A percentile compares a stretch with the other conserved stretches of the same genome.
phyloP scores from a whole-genome alignment of 2,113 vertebrate genomes.

The Pachycephala philippinensis region DNA sequence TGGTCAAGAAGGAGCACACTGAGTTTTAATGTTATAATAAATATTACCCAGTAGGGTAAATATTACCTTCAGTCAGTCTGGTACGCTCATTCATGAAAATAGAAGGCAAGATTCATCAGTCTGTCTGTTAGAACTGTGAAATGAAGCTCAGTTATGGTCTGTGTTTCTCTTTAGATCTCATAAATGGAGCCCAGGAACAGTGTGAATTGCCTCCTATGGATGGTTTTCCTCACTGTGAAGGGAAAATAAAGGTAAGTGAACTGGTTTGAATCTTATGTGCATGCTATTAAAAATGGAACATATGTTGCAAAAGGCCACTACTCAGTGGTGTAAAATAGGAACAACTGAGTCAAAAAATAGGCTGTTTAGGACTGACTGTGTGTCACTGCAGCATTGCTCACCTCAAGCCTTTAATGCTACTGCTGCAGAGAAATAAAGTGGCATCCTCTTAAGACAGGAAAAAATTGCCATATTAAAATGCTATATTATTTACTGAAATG shows the following conservation, averaged over 20 bases:
- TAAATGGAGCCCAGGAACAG: slow-evolving; percentile 97
- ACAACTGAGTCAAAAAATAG: background rate
- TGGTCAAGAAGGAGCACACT: background rate
- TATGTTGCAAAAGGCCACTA: background rate
- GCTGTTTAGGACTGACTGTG: background rate
- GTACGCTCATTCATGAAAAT: background rate
- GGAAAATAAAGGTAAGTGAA: slow-evolving; percentile 89
- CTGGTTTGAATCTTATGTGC: background rate
- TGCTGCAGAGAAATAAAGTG: background rate
- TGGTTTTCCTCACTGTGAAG: slow-evolving; percentile 97
- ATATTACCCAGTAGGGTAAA: background rate
- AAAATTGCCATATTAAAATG: background rate
- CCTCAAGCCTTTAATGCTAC: background rate
- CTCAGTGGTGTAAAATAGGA: background rate
- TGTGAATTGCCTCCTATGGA: slow-evolving; percentile 96
- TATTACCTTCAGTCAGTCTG: background rate
- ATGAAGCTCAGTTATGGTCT: background rate
- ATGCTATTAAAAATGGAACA: background rate
- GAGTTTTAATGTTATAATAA: background rate
- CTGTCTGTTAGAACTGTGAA: background rate
- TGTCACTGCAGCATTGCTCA: background rate
- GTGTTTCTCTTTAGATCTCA: slow-evolving; percentile 81
- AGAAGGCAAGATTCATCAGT: background rate
- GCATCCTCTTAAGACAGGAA: background rate
- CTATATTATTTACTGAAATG: background rate